Conservation (phyloP, 2,113 vertebrate species). For the Panurus biarmicus region DNA sequence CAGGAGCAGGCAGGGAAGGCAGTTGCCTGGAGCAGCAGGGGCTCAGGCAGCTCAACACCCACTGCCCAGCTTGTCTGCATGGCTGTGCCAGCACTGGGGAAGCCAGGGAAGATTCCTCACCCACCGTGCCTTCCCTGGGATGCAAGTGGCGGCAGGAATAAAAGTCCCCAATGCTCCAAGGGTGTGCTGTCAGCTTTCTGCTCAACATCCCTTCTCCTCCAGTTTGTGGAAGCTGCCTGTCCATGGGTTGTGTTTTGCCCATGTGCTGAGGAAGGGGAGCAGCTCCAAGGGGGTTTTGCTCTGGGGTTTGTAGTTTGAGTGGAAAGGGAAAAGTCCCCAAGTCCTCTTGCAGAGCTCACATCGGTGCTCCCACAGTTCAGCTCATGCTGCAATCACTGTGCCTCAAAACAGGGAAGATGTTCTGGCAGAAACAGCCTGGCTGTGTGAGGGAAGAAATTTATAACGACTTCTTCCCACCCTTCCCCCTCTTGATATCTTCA, state of each 20-base stretch:
- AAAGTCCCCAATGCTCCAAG: not conserved
- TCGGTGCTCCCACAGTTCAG: not conserved
- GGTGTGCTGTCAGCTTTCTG: not conserved
- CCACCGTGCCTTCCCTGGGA: accelerated
- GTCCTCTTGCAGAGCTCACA: not conserved
- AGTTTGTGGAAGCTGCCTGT: not conserved
- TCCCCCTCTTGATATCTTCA: not conserved
- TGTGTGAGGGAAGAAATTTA: not conserved
- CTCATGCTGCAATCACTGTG: not conserved
- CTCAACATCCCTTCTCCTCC: not conserved
- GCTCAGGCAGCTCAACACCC: not conserved
- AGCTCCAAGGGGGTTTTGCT: not conserved
- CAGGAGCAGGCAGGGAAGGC: not conserved
- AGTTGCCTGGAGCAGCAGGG: conserved; percentile 25
- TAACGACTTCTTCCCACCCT: not conserved
- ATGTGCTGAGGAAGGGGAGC: not conserved
- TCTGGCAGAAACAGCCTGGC: not conserved
- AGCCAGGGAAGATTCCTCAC: not conserved
- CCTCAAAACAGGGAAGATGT: not conserved
- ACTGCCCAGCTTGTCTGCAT: not conserved
- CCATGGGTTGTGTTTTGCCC: not conserved
- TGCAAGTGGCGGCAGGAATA: not conserved
- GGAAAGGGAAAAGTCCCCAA: too few species aligned
- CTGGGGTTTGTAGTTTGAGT: not conserved
- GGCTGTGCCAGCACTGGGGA: not conserved